Evolutionary conservation across 2,888 invertebrate species (phyloP).

Genomic region (Cephus pulcher): DNA sequence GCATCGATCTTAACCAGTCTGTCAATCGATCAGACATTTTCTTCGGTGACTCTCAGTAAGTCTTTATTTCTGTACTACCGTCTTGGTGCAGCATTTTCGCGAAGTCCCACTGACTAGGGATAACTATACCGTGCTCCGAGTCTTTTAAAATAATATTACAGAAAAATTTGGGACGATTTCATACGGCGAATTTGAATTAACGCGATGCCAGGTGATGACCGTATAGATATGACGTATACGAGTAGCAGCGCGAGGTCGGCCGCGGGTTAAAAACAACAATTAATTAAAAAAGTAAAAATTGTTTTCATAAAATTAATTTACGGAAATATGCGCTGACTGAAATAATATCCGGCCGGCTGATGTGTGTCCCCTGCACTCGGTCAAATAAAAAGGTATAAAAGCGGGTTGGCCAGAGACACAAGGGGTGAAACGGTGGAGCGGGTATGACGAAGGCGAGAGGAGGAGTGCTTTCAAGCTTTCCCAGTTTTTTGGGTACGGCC

Average conservation of each 20-base stretch:
- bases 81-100: not conserved
- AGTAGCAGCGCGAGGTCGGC: not conserved
- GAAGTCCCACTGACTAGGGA: not conserved
- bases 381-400: constrained; percentile 33
- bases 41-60: not conserved
- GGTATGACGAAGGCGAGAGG: constrained; percentile 6
- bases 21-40: not conserved
- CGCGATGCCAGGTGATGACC: not conserved
- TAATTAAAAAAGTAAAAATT: constrained; percentile 66
- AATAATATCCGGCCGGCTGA: constrained; percentile 64
- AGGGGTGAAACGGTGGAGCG: constrained; percentile 10
- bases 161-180: constrained; percentile 35
- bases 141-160: constrained; percentile 46
- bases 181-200: not conserved
- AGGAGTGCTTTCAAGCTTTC: not conserved
- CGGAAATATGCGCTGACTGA: constrained; percentile 65
- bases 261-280: constrained; percentile 46
- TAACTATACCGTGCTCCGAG: not conserved
- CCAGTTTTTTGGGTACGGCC: not conserved
- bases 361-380: constrained; percentile 48
- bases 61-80: not conserved
- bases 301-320: constrained; percentile 66
- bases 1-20: not conserved
- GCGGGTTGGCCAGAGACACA: not conserved
- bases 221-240: not conserved